Base-by-base conservation (phyloP, 2,797 vertebrate genomes). In the Staurois parvus region DNA sequence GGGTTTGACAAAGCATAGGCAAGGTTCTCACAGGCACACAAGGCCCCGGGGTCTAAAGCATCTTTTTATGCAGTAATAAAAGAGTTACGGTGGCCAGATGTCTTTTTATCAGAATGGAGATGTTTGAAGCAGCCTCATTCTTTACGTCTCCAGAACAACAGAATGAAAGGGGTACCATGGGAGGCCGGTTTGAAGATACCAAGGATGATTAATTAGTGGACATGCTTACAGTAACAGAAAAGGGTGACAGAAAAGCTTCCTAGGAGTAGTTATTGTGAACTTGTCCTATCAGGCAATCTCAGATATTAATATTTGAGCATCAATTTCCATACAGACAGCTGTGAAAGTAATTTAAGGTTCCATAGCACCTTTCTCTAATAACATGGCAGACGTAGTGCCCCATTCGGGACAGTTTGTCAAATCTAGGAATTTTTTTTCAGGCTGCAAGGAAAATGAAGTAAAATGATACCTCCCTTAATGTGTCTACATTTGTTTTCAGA, bases 21-120 rank as follows among this genome's bases (percentile, higher is more conserved):
- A 26, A 67, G 37, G n/a, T 78, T 81, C 75, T 64, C 80, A 74
- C 40, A 62, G 21, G 59, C 34, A 77, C 66, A 67, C 40, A 56
- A 83, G 67, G 30, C 67, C 11, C 9, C 13, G n/a, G 40, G 45
- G 30, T 45, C 79, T 84, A 37, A 68, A 79, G 59, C 45, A 30
- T 66, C 42, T 76, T 81, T 76, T 70, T 75, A 45, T 77, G 26
- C 32, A 26, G 24, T n/a, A 26, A 76, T 62, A 72, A 59, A 79
- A 64, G 67, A 26, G n/a, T 45, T 70, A 26, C 66, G 24, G 24
- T 12, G 62, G 68, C 28, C 85, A 87, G 75, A 87, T 79, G 85
- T 64, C n/a, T 52, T 19, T 69, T 77, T 37, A 34, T 77, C 28
- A 32, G 19, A 48, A 62, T 64, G 28, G 45, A 17, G 72, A 11